Evolutionary conservation across 2,797 vertebrate genomes (phyloP).

Genomic region (Anguilla megastoma): DNA sequence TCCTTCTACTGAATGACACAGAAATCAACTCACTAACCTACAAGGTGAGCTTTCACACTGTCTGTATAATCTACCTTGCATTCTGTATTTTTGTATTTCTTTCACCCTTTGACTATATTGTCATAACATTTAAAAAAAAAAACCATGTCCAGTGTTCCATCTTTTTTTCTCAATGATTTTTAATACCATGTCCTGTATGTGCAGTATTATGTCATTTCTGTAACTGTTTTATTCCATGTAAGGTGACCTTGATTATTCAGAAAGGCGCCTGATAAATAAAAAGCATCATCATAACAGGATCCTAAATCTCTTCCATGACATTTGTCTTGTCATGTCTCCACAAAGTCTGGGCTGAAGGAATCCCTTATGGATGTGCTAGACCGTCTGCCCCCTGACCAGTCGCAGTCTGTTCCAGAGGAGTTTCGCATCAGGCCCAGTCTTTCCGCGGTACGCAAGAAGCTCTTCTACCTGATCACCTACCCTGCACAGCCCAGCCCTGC

Average conservation of each 20-base stretch:
- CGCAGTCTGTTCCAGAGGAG: conserved; percentile 36
- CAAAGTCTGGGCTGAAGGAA: conserved; percentile 64
- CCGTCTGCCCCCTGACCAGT: not conserved
- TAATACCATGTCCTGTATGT: too few species aligned
- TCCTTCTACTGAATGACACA: conserved; percentile 58
- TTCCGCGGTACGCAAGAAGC: conserved; percentile 51
- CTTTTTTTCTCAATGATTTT: too few species aligned
- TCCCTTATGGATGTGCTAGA: conserved; percentile 54
- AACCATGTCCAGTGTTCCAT: too few species aligned
- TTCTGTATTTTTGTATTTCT: not conserved
- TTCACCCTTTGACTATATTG: not conserved
- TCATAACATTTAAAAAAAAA: too few species aligned
- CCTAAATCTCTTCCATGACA: not conserved
- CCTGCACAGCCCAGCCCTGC: not conserved
- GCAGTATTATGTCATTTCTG: too few species aligned
- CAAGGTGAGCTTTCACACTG: conserved; percentile 42
- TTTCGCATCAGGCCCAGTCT: conserved; percentile 38
- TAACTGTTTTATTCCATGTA: too few species aligned
- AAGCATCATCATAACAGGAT: not conserved
- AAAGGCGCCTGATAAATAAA: too few species aligned
- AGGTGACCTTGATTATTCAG: too few species aligned
- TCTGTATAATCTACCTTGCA: not conserved
- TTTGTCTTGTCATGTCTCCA: not conserved
- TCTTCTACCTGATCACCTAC: conserved; percentile 55
- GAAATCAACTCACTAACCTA: conserved; percentile 51